Base-by-base conservation (phyloP, 2,888 invertebrate genomes). In the Cheilosia pagana region DNA sequence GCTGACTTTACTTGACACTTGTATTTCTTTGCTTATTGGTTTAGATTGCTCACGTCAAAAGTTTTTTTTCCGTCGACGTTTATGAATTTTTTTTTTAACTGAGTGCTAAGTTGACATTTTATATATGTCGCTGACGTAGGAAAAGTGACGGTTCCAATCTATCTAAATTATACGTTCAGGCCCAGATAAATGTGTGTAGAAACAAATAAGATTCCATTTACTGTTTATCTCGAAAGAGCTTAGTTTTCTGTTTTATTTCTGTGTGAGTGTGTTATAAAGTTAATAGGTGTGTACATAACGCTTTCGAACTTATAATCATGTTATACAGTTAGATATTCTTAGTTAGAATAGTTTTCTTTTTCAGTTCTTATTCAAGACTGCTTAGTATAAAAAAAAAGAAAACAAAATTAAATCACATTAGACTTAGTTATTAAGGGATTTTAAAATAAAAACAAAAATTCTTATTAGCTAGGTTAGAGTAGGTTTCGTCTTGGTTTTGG, bases 331-430 rank as follows among this genome's bases (percentile, higher is more conserved):
- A 63, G 39, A 52, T 28, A 16, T 10, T 39, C 23, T 57, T 39
- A 31, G 48, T 65, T 31, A 35, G 50, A 48, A 52, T 53, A 50
- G 53, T 16, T 55, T 45, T 35, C 41, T 62, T 35, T 65, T 53
- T 19, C 19, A 53, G 21, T 71, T 59, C 52, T 79, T 79, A 60
- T 43, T 78, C 74, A 78, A 70, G 59, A 83, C 63, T 35, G 78
- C 83, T 83, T 83, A 83, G 83, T 78, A 70, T 43, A 70, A 74
- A 83, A 74, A 74, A 74, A 74, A 48, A n/a, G 10, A 53, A 59
- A 28, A 28, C 4, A 5, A 45, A 41, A 39, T 72, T 79, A 67
- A 77, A 70, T 76, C 70, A 79, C 70, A 71, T 85, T 79, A 65
- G 75, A 70, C 85, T 85, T 85, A 85, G 62, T 50, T 68, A 16